Evolutionary conservation across 64 coral and sea anemone species (phyloP).

Genomic region (Hydrozoanthus tunicans): DNA sequence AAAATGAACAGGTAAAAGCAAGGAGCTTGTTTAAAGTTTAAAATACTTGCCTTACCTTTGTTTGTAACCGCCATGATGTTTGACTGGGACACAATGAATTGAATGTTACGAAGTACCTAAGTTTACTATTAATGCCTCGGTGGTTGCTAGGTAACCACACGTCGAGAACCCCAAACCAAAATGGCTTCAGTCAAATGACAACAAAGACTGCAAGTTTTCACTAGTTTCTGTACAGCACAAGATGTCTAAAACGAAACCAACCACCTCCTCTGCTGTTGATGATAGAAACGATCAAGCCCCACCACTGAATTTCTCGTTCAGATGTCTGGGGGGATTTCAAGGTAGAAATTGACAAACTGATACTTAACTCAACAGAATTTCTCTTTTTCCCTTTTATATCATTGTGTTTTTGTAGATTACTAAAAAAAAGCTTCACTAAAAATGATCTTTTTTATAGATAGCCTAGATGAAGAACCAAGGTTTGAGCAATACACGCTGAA

Average conservation of each 20-base stretch:
- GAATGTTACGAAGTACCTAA: neutral
- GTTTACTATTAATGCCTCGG: neutral
- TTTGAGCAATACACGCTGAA: neutral
- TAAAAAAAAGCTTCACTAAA: neutral
- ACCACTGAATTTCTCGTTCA: conserved; percentile 89
- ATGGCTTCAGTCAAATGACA: neutral
- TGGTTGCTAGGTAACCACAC: neutral
- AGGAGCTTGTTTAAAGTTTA: neutral
- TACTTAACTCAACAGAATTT: neutral
- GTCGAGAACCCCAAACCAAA: neutral
- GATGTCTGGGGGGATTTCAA: conserved; percentile 61
- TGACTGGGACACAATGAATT: neutral
- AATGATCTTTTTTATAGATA: neutral
- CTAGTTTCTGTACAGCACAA: too few species aligned
- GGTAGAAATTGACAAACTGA: conserved; percentile 12
- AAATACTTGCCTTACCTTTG: conserved; percentile 4
- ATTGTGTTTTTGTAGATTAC: neutral
- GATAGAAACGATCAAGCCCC: conserved; percentile 56
- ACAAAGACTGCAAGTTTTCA: too few species aligned
- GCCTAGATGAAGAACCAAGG: conserved; percentile 23
- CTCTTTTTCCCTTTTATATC: neutral
- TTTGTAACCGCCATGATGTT: conserved; percentile 20
- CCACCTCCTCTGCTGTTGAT: conserved; percentile 69
- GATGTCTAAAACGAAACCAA: conserved; percentile 61
- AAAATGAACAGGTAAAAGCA: neutral